These are phyloP conservation scores for Fissipunctia ypsillon DNA, from an alignment of 2,888 invertebrate genomes.

Conservation along the genomic window DNA sequence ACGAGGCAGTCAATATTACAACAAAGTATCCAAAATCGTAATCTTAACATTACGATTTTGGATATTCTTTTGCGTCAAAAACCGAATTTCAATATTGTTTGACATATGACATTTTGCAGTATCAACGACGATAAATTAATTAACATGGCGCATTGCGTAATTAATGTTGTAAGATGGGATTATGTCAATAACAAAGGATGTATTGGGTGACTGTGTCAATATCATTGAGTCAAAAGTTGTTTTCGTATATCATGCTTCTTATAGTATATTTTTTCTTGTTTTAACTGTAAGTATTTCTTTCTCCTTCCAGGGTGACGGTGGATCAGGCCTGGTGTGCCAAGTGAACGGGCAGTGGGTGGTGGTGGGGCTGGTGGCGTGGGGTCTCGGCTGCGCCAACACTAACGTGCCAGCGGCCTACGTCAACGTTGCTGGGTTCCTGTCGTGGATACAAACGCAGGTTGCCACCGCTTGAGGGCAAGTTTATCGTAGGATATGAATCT, in stretches of 20 bases:
- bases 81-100: too few species aligned
- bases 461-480: constrained; percentile 73
- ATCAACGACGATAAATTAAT: too few species aligned
- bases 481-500: constrained; percentile 12
- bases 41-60: too few species aligned
- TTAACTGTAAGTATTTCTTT: too few species aligned
- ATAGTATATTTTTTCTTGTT: background rate
- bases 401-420: constrained; percentile 95
- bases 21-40: too few species aligned
- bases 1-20: too few species aligned
- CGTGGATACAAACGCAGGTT: constrained; percentile 92
- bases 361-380: constrained; percentile 93
- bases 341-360: constrained; percentile 90
- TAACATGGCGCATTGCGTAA: too few species aligned
- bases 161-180: too few species aligned
- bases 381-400: constrained; percentile 93
- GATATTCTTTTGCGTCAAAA: too few species aligned
- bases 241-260: background rate
- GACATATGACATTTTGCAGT: too few species aligned
- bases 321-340: constrained; percentile 93
- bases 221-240: background rate
- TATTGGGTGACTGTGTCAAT: too few species aligned
- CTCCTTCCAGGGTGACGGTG: constrained; percentile 92
- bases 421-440: constrained; percentile 92
- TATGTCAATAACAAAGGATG: too few species aligned